Evolutionary conservation across 2,888 invertebrate genomes (phyloP).

Genomic region (Tetramorium bicarinatum): DNA sequence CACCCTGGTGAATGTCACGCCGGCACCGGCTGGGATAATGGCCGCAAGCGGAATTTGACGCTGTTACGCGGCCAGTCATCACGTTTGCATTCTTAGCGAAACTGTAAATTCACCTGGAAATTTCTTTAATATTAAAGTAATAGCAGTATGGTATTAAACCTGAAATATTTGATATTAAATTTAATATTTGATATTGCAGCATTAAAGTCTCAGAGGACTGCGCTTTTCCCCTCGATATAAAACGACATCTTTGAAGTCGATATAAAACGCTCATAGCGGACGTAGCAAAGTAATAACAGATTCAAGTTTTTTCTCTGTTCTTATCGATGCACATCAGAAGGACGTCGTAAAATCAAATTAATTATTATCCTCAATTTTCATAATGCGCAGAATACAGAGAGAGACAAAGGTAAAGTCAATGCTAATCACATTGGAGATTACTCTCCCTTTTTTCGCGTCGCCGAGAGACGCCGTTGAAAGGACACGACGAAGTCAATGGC

Average conservation of each 20-base stretch:
- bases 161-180: background rate
- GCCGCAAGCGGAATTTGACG: background rate
- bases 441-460: background rate
- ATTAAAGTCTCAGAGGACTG: constrained; percentile 3
- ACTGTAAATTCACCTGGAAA: background rate
- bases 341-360: background rate
- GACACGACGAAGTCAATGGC: constrained; percentile 29
- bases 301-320: background rate
- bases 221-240: background rate
- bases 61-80: background rate
- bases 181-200: background rate
- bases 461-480: background rate
- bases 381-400: background rate
- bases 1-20: background rate
- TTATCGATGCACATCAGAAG: background rate
- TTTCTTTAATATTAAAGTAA: background rate
- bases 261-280: background rate
- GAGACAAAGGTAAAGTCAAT: background rate
- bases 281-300: background rate
- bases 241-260: background rate
- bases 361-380: background rate
- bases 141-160: background rate
- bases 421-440: background rate
- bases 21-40: background rate
- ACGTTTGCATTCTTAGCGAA: background rate